Evolutionary conservation across 2,888 invertebrate genomes (phyloP).

Genomic region (Bombyx huttoni): DNA sequence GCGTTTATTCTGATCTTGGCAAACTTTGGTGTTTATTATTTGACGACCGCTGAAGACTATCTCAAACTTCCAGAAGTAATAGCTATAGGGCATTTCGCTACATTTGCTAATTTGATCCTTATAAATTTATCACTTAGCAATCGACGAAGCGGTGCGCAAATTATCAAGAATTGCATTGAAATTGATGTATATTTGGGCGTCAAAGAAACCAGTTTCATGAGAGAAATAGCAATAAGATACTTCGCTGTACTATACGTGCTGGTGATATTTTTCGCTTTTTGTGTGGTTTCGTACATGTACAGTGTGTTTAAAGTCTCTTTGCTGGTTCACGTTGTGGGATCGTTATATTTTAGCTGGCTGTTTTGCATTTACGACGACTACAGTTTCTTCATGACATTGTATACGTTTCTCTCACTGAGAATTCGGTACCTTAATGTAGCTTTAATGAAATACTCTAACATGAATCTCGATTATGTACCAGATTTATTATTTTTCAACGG

Average conservation of each 20-base stretch:
- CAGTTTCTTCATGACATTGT: conserved; percentile 19
- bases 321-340: conserved; percentile 19
- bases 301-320: conserved; percentile 18
- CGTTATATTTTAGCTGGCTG: conserved; percentile 22
- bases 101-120: conserved; percentile 22
- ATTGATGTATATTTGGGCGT: conserved; percentile 36
- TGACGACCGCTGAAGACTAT: conserved; percentile 17
- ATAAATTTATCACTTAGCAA: conserved; percentile 27
- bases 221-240: conserved; percentile 18
- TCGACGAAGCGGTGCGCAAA: conserved; percentile 16
- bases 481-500: conserved; percentile 27
- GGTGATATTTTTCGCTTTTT: conserved; percentile 13
- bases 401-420: conserved; percentile 24
- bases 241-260: conserved; percentile 10
- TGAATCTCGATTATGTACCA: conserved; percentile 31
- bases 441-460: conserved; percentile 29
- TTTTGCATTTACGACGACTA: conserved; percentile 29
- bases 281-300: conserved; percentile 17
- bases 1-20: conserved; percentile 14
- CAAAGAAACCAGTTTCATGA: conserved; percentile 40
- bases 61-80: conserved; percentile 27
- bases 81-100: conserved; percentile 19
- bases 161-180: conserved; percentile 27
- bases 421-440: conserved; percentile 40
- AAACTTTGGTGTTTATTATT: conserved; percentile 14